Conservation (phyloP, 2,888 invertebrate genomes). For the Meloe dianella region DNA sequence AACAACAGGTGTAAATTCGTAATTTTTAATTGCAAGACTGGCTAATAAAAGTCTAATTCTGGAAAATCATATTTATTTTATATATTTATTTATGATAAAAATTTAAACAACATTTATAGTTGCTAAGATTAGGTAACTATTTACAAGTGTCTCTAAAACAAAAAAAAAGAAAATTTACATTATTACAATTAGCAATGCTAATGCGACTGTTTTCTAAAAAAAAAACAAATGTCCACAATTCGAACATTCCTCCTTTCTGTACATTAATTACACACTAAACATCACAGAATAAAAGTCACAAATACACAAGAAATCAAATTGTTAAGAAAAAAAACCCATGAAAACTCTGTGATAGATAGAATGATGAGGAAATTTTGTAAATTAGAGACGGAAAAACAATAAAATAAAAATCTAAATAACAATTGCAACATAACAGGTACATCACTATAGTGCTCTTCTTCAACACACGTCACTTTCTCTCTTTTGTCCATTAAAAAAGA, state of each 20-base stretch:
- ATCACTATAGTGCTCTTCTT: conserved; percentile 50
- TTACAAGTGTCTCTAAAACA: conserved; percentile 54
- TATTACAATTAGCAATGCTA: conserved; percentile 36
- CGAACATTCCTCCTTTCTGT: conserved; percentile 47
- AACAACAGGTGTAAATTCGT: conserved; percentile 25
- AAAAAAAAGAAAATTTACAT: conserved; percentile 47
- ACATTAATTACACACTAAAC: conserved; percentile 52
- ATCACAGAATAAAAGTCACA: conserved; percentile 59
- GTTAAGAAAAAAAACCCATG: conserved; percentile 36
- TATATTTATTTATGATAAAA: conserved; percentile 51
- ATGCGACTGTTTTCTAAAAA: conserved; percentile 31
- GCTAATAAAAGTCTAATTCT: conserved; percentile 2
- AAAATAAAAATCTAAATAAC: conserved; percentile 57
- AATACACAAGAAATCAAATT: conserved; percentile 42
- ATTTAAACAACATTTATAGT: conserved; percentile 53
- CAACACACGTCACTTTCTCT: conserved; percentile 27
- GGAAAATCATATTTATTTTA: conserved; percentile 44
- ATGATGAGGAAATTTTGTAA: not conserved
- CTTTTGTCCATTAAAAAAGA: conserved; percentile 30
- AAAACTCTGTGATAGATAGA: conserved; percentile 32
- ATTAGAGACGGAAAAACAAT: conserved; percentile 47
- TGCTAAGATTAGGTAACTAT: conserved; percentile 56
- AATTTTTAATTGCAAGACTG: not conserved
- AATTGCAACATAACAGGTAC: conserved; percentile 61
- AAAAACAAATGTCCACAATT: conserved; percentile 34